Base-by-base conservation (phyloP, 2,888 invertebrate genomes). In the Epinotia brunnichana region DNA sequence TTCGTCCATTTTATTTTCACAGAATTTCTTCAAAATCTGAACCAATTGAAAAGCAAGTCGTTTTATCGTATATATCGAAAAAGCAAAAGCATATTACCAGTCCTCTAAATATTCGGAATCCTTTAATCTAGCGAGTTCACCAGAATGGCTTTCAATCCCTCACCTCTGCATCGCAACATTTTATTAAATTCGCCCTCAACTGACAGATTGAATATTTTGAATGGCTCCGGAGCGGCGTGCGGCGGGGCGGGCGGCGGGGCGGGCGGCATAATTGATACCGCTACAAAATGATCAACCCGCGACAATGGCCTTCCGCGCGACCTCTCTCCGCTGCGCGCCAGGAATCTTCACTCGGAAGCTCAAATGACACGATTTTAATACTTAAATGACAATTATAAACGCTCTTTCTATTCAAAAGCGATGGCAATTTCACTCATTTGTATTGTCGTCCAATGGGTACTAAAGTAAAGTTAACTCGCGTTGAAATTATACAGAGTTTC, bases 131-230 rank as follows among this genome's bases (percentile, higher is more conserved):
- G 29, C 15, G 62, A 62, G 48, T 17, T 61, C 61, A 21, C 10
- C 61, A 44, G 44, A 44, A 41, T 24, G 61, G 61, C 44, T 44
- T 61, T 44, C 53, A 35, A 35, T 15, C 21, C 64, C 56, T 21
- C 13, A 13, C 56, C 21, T 21, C 24, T n/a, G 21, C 21, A 51
- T 11, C 56, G 29, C 41, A 41, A 41, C 24, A 41, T 66, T 62
- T 66, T 66, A 64, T 66, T 66, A 66, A 66, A 41, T 66, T 66
- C 54, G 41, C 54, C 66, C 54, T 54, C 21, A 56, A 66, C 54
- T 24, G 57, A 24, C 24, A n/a, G 15, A 57, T 53, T 57, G 41
- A 41, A 63, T 63, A 35, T 19, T 56, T 64, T 64, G 53, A 64
- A 64, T 54, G 53, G 39, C n/a, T 48, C 59, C 24, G 15, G 39